Evolutionary conservation across 1,140 invertebrate genomes (phyloP), one percentile per base, ranked within the genome.

Genomic region (Carposina sasakii): DNA sequence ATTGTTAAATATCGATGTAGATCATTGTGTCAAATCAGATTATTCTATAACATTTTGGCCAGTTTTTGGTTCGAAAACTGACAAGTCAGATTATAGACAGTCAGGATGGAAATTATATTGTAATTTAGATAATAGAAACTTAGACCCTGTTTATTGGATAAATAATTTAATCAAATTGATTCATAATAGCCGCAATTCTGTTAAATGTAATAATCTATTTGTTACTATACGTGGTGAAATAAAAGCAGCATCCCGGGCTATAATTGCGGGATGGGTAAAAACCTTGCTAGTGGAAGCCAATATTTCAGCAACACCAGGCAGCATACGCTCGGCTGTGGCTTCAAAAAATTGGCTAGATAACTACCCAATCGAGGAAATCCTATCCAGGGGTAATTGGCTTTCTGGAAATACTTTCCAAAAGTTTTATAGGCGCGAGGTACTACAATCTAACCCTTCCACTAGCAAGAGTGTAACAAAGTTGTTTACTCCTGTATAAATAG

Each of bases 311-410:
- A 41, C 39, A 3, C 22, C 39, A 26, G 39, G 39, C 3, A 43
- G 44, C 17, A 15, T 34, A 4, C 17, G 44, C 1, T 21, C 44
- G 1, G 44, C 44, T 21, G 44, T 46, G 20, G 33, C 44, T 1
- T 46, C 44, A 1, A 46, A 46, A 34, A 22, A 36, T 16, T 46
- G 44, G 44, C 1, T 36, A 3, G 8, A n/a, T 13, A 34, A 46
- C 19, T 28, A 16, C 20, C n/a, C 34, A 2, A 0, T 48, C n/a
- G 46, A 40, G 9, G 34, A 48, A 10, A 48, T 40, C 19, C 10
- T 34, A 13, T 1, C 30, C 13, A 20, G 31, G 20, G 44, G 30
- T 6, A 46, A 46, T 28, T 46, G 44, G 44, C 19, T 30, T 15
- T 36, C 44, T 19, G 5, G 20, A n/a, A 34, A 46, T 10, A 46